A percentile compares a stretch with the other conserved stretches of the same genome.
Conservation (phyloP, 2,888 invertebrate genomes). For the Epistrophe grossulariae region DNA sequence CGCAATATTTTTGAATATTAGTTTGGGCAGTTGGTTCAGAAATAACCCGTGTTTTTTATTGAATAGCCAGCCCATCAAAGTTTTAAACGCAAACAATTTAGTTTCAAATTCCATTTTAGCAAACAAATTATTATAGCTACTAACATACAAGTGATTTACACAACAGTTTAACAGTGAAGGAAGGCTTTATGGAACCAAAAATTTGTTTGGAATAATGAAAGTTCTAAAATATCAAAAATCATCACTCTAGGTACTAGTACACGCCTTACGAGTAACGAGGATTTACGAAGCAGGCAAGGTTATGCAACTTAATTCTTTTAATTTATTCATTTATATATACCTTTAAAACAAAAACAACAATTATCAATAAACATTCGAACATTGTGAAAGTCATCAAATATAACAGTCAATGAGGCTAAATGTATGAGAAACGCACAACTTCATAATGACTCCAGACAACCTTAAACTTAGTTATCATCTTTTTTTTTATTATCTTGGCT, state of each 20-base stretch:
- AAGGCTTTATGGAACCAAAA: too few species aligned
- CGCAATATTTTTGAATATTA: too few species aligned
- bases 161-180: too few species aligned
- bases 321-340: constrained; percentile 10
- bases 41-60: too few species aligned
- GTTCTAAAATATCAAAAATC: not conserved
- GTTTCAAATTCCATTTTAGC: too few species aligned
- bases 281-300: not conserved
- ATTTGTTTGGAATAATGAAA: not conserved
- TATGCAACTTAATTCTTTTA: constrained; percentile 21
- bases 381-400: constrained; percentile 67
- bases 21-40: too few species aligned
- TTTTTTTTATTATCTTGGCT: constrained; percentile 39
- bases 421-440: constrained; percentile 48
- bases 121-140: too few species aligned
- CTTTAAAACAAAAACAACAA: not conserved
- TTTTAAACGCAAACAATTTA: too few species aligned
- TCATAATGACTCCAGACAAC: constrained; percentile 58
- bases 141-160: too few species aligned
- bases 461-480: constrained; percentile 67
- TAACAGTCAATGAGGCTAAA: constrained; percentile 43
- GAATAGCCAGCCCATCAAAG: too few species aligned
- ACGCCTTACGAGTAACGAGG: not conserved
- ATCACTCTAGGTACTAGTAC: not conserved
- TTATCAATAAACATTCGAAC: constrained; percentile 59